phyloP scores from a whole-genome alignment of 2,113 vertebrate genomes.

The Heterotilapia buettikoferi region DNA sequence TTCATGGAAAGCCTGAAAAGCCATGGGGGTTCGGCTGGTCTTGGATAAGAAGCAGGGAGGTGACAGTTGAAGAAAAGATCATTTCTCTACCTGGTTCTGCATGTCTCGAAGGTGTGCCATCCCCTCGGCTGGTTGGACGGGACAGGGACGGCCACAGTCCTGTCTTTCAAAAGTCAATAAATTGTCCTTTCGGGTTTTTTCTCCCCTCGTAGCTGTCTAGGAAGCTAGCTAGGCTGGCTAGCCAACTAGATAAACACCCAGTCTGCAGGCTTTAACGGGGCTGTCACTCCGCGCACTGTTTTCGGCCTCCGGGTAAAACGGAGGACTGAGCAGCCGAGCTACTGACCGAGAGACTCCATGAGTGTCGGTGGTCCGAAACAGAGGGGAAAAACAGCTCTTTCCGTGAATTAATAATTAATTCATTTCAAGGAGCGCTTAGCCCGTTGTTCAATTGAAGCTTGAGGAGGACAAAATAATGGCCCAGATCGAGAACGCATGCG shows the following conservation, averaged over 20 bases:
- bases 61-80: constrained; percentile 39
- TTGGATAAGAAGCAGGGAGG: constrained; percentile 22
- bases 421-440: constrained; percentile 53
- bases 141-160: constrained; percentile 28
- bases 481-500: constrained; percentile 53
- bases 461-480: constrained; percentile 71
- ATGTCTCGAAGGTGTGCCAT: constrained; percentile 77
- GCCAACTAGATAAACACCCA: constrained; percentile 63
- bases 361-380: not conserved
- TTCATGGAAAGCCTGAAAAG: constrained; percentile 9
- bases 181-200: constrained; percentile 6
- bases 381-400: not conserved
- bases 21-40: constrained; percentile 20
- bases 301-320: constrained; percentile 62
- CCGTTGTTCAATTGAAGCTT: constrained; percentile 69
- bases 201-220: constrained; percentile 35
- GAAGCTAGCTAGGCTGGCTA: constrained; percentile 60
- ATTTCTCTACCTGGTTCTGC: constrained; percentile 72
- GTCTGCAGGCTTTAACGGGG: constrained; percentile 55
- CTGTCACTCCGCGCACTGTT: constrained; percentile 66
- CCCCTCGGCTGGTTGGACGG: constrained; percentile 28
- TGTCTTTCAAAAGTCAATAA: constrained; percentile 10
- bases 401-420: constrained; percentile 56
- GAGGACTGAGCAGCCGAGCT: constrained; percentile 43
- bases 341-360: constrained; percentile 59